Conservation (phyloP, 2,888 invertebrate species). For the Eupithecia inturbata region DNA sequence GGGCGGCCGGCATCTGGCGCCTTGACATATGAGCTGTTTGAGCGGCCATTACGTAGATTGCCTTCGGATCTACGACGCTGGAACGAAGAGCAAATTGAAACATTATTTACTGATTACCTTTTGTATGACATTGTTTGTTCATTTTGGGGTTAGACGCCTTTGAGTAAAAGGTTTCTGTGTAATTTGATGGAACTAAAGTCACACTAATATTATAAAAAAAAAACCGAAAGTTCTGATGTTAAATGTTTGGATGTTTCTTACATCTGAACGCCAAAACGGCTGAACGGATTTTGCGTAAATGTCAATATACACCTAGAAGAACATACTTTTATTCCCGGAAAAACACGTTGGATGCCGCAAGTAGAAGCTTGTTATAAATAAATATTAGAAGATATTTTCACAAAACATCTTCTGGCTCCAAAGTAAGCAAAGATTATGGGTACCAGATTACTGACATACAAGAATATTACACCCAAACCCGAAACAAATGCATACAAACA, state of each 20-base stretch:
- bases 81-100: constrained; percentile 34
- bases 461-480: too few species aligned
- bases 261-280: background rate
- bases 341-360: too few species aligned
- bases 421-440: too few species aligned
- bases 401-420: too few species aligned
- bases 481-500: too few species aligned
- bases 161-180: background rate
- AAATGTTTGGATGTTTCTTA: background rate
- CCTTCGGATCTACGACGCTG: constrained; percentile 23
- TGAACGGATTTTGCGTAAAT: too few species aligned
- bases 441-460: too few species aligned
- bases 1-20: constrained; percentile 38
- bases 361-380: too few species aligned
- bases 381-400: too few species aligned
- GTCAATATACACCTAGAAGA: too few species aligned
- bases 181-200: background rate
- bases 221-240: background rate
- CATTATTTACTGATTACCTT: constrained; percentile 29
- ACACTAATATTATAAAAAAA: background rate
- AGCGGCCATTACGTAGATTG: constrained; percentile 47
- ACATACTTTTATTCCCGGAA: too few species aligned
- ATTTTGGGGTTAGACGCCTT: background rate
- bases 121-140: constrained; percentile 16
- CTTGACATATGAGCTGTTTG: constrained; percentile 44